These are phyloP conservation scores for Micromussa lordhowensis DNA, from an alignment of 92 coral and sea anemone genomes.

Conservation along the genomic window DNA sequence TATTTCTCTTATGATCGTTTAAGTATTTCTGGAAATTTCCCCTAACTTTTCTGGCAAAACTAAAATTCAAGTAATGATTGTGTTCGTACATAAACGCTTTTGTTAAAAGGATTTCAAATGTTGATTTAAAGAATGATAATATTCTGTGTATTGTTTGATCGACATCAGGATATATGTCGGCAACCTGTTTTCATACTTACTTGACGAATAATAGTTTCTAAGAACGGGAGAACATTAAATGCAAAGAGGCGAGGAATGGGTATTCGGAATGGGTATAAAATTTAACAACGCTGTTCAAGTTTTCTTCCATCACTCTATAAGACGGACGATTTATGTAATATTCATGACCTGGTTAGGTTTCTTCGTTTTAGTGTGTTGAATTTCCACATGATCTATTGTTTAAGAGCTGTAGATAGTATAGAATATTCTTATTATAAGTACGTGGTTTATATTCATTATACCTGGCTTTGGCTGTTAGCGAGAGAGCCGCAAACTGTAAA, in stretches of 20 bases:
- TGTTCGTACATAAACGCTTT: background rate
- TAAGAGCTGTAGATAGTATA: background rate
- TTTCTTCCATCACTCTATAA: background rate
- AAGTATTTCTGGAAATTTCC: background rate
- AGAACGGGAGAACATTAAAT: background rate
- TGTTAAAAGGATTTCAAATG: background rate
- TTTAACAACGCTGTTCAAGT: background rate
- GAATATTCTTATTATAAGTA: background rate
- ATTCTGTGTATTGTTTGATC: background rate
- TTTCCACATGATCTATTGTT: background rate
- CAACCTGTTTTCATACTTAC: background rate
- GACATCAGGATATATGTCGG: background rate
- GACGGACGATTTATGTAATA: background rate
- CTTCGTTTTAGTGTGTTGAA: background rate
- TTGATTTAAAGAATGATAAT: background rate
- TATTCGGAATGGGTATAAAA: background rate
- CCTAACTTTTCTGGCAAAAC: background rate
- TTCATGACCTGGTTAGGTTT: background rate
- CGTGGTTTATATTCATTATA: background rate
- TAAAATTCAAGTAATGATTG: background rate
- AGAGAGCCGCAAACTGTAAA: constrained; percentile 6
- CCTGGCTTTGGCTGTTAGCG: constrained; percentile 15
- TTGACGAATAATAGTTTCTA: background rate
- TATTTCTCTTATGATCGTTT: too few species aligned
- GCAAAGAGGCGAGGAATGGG: background rate